Base-by-base conservation (phyloP, 2,797 vertebrate genomes). In the Gymnopithys bicolor region DNA sequence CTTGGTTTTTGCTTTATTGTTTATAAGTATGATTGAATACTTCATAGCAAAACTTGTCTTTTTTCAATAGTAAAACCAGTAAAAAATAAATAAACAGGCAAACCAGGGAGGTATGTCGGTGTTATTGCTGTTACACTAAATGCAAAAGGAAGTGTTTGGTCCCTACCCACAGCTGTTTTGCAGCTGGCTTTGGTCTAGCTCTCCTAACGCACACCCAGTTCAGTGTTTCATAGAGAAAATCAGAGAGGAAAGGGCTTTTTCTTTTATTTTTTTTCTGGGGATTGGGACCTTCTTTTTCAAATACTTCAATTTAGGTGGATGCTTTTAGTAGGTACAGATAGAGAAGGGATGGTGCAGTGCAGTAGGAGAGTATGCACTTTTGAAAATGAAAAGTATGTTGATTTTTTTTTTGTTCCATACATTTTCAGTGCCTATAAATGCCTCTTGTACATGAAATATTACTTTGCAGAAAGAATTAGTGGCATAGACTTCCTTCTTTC, bases 381-480 rank as follows among this genome's bases (percentile, higher is more conserved):
- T 28, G 5, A 8, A 59, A 62, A 73, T 73, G 33, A 79, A 70
- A 92, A 39, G 16, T 24, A n/a, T 63, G 35, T 81, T 76, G 41
- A 43, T 51, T 85, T 86, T 33, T 58, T 23, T 62, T 11, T 92
- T 67, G 13, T 63, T 85, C 32, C 30, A 17, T 74, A n/a, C 5
- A 30, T 60, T 90, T 87, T 85, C 58, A 63, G 17, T 69, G 58
- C 30, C 73, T n/a, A 32, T 80, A 91, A 92, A 94, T 95, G 51
- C 33, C 39, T 60, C 13, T 56, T 23, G 24, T 37, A n/a, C 70
- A 17, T 35, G 19, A 82, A 78, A 49, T 52, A 58, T 27, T 87
- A 59, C 46, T 66, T 80, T 88, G 49, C 24, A 66, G 81, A 77
- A 76, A 52, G 73, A 93, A 93, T 94, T 71, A 95, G 87, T 67